Percentiles rank a stretch among this genome's conserved stretches.
Conservation (phyloP, 2,113 vertebrate species). For the Saguinus imperator region DNA sequence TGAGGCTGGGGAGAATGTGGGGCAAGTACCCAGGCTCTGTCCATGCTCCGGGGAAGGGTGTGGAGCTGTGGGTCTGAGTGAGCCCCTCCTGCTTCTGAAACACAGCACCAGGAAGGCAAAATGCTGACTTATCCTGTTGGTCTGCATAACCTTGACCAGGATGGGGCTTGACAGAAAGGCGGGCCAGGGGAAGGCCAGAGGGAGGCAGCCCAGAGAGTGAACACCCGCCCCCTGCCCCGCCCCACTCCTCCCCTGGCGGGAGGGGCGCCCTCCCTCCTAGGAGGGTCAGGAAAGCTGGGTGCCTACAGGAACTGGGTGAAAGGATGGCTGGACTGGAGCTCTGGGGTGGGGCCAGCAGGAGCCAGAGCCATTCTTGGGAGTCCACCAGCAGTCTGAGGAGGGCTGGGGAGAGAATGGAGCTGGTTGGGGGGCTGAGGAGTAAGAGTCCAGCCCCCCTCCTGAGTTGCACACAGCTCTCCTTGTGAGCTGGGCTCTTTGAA, state of each 20-base stretch:
- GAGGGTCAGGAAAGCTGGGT: not conserved
- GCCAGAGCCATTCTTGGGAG: not conserved
- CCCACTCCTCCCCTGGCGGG: not conserved
- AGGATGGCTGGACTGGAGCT: not conserved
- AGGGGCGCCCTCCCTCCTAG: not conserved
- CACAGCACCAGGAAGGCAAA: slow-evolving; percentile 11
- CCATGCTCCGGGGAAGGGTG: rapidly evolving
- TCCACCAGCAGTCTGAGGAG: not conserved
- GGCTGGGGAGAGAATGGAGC: not conserved
- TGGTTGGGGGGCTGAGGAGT: not conserved
- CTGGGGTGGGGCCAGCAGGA: not conserved
- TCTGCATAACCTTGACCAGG: slow-evolving; percentile 63
- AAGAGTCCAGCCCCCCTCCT: not conserved
- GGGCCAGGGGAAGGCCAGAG: not conserved
- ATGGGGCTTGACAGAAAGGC: slow-evolving; percentile 31
- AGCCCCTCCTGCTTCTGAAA: slow-evolving; percentile 24
- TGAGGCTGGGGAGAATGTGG: not conserved
- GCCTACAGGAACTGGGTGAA: not conserved
- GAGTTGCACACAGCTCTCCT: not conserved
- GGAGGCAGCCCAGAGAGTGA: not conserved
- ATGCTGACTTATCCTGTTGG: slow-evolving; percentile 61
- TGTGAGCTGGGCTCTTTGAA: not conserved
- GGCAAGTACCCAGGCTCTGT: not conserved
- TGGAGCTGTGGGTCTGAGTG: not conserved
- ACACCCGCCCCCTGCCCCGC: not conserved